These are phyloP conservation scores for Ophioninae sp. DNA, from an alignment of 2,888 invertebrate species.

Conservation along the genomic window DNA sequence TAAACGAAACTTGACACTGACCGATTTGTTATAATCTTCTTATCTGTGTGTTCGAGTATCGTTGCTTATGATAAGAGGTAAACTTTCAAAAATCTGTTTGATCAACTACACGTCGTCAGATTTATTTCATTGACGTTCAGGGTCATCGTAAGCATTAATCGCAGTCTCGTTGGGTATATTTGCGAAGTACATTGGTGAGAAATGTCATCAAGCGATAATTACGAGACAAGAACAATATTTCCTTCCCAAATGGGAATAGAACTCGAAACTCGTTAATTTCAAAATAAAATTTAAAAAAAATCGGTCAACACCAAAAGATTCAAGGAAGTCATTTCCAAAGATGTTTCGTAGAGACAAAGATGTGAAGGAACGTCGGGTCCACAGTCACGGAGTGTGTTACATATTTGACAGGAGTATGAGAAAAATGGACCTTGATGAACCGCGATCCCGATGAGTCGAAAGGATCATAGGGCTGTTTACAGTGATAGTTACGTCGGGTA, in stretches of 20 bases:
- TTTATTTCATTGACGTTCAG: not conserved
- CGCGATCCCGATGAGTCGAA: not conserved
- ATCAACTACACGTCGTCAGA: no score
- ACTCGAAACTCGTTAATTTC: not conserved
- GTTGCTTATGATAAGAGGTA: not conserved
- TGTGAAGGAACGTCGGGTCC: no score
- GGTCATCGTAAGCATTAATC: not conserved
- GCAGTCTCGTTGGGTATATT: not conserved
- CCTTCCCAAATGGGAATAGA: not conserved
- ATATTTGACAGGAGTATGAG: not conserved
- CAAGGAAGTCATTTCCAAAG: no score
- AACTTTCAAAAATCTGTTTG: no score
- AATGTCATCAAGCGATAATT: no score
- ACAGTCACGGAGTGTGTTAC: no score
- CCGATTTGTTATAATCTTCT: not conserved
- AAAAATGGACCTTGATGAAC: not conserved
- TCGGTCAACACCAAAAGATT: not conserved
- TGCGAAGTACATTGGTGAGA: not conserved
- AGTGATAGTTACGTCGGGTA: slow-evolving; percentile 69
- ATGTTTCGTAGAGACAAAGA: no score
- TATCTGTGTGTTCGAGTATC: not conserved
- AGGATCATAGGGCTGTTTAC: slow-evolving; percentile 68
- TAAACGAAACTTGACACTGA: not conserved
- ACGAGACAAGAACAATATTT: no score
- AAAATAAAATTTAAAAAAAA: not conserved